These are phyloP conservation scores for Virgularia gustaviana DNA, from an alignment of 92 coral and sea anemone genomes.

Conservation along the genomic window DNA sequence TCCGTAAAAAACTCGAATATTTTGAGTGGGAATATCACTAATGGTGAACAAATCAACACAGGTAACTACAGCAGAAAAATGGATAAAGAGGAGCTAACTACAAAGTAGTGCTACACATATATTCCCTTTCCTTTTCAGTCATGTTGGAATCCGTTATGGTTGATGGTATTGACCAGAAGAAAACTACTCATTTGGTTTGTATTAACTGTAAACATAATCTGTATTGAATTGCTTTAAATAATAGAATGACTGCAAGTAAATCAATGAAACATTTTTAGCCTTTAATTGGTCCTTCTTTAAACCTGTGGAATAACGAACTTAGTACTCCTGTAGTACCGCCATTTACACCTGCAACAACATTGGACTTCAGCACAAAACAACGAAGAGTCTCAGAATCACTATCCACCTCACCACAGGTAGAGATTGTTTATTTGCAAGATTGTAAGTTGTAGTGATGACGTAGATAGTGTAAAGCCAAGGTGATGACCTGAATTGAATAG, in stretches of 20 bases:
- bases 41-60: background rate
- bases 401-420: constrained; percentile 35
- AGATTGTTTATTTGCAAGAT: background rate
- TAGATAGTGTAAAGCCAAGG: background rate
- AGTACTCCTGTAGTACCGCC: constrained; percentile 83
- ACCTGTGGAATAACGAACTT: constrained; percentile 70
- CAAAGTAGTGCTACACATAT: background rate
- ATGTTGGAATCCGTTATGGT: constrained; percentile 1
- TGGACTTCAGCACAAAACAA: constrained; percentile 70
- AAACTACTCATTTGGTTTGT: constrained; percentile 29
- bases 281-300: constrained; percentile 63
- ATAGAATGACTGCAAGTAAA: background rate
- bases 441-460: too few species aligned
- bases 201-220: too few species aligned
- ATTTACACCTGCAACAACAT: constrained; percentile 70
- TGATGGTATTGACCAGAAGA: constrained; percentile 8
- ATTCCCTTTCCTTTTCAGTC: background rate
- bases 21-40: background rate
- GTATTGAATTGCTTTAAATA: too few species aligned
- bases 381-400: constrained; percentile 20
- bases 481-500: background rate
- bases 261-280: background rate
- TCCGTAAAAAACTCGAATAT: constrained; percentile 1
- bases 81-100: background rate
- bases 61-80: constrained; percentile 2